A percentile compares a stretch with the other conserved stretches of the same genome.
phyloP scores from a whole-genome alignment of 2,113 vertebrate species.

The Illadopsis cleaveri region DNA sequence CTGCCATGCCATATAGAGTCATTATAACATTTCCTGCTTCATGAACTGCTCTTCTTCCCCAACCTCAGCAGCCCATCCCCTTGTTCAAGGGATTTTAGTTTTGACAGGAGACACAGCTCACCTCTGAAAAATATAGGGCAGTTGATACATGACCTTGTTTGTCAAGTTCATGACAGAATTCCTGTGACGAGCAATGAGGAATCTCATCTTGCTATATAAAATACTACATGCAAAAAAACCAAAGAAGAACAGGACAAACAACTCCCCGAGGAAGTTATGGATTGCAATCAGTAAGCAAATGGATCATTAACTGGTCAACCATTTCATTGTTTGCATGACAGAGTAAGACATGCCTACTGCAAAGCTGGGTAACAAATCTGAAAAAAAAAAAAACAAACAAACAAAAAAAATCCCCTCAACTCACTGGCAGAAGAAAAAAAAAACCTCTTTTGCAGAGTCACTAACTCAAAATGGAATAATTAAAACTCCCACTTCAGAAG shows the following conservation, averaged over 20 bases:
- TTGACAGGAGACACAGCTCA: neutral
- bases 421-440: neutral
- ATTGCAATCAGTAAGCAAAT: constrained; percentile 27
- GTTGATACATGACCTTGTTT: neutral
- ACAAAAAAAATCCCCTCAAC: neutral
- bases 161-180: neutral
- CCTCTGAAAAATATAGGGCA: neutral
- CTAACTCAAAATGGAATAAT: constrained; percentile 47
- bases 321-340: neutral
- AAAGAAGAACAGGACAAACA: constrained; percentile 25
- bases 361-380: neutral
- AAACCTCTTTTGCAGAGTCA: constrained; percentile 9
- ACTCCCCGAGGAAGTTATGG: constrained; percentile 28
- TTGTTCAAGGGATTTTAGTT: neutral
- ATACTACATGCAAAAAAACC: neutral
- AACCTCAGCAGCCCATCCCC: neutral
- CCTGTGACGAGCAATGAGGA: neutral
- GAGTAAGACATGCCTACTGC: neutral
- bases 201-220: neutral
- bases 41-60: neutral
- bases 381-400: neutral
- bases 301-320: neutral
- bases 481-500: constrained; percentile 52
- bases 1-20: neutral
- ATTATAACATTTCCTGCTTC: neutral